These are phyloP conservation scores for Nemurella pictetii DNA, from an alignment of 2,888 invertebrate genomes.

Conservation along the genomic window DNA sequence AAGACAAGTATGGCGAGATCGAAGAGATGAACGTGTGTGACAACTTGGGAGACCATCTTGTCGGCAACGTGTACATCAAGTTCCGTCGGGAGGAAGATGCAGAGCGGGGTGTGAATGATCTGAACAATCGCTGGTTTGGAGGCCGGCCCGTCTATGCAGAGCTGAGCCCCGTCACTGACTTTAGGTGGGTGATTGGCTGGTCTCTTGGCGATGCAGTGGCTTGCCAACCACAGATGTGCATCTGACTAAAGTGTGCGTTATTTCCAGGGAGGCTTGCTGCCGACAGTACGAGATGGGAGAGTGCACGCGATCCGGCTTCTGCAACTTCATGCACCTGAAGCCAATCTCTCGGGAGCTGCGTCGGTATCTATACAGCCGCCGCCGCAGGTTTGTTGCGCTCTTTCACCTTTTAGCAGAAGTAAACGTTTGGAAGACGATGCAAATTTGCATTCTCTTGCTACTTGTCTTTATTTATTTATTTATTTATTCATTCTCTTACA, in stretches of 20 bases:
- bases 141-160: slow-evolving; percentile 98
- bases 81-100: slow-evolving; percentile 98
- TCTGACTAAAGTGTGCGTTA: too few species aligned
- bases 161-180: slow-evolving; percentile 79
- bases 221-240: too few species aligned
- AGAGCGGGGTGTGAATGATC: slow-evolving; percentile 93
- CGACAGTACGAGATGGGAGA: slow-evolving; percentile 99
- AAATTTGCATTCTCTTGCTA: too few species aligned
- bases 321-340: slow-evolving; percentile 99
- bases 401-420: too few species aligned
- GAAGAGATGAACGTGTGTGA: slow-evolving; percentile 99
- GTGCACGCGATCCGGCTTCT: slow-evolving; percentile 98
- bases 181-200: background rate
- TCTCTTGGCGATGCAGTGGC: too few species aligned
- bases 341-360: slow-evolving; percentile 94
- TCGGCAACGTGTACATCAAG: slow-evolving; percentile 99
- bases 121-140: slow-evolving; percentile 99
- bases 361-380: slow-evolving; percentile 64
- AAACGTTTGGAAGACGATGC: too few species aligned
- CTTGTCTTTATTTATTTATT: too few species aligned
- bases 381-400: slow-evolving; percentile 43
- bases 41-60: slow-evolving; percentile 96
- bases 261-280: slow-evolving; percentile 98
- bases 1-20: slow-evolving; percentile 99
- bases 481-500: too few species aligned